phyloP scores from a whole-genome alignment of 2,888 invertebrate species.

The Agriopis aurantiaria region DNA sequence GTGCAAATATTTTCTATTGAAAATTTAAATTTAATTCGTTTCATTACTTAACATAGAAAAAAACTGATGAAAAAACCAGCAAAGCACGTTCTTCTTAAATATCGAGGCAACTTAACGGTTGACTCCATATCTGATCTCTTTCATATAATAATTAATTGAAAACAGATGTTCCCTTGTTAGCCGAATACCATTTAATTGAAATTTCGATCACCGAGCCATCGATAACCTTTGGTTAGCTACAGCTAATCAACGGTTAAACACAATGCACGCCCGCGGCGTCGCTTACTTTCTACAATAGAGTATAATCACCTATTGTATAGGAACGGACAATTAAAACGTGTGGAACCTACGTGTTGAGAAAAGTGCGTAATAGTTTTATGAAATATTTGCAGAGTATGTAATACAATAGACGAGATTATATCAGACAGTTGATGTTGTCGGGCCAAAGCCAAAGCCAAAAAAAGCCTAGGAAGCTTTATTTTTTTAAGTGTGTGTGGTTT shows the following conservation, averaged over 20 bases:
- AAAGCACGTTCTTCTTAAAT: constrained; percentile 27
- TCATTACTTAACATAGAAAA: no score
- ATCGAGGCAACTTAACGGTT: constrained; percentile 58
- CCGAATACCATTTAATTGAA: constrained; percentile 79
- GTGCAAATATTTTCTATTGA: neutral
- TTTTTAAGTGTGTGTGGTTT: no score
- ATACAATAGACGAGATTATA: no score
- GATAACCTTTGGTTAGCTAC: constrained; percentile 63
- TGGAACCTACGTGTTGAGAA: constrained; percentile 42
- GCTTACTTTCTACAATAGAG: constrained; percentile 75
- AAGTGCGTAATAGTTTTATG: constrained; percentile 35
- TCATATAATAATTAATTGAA: constrained; percentile 79
- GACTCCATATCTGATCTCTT: constrained; percentile 58
- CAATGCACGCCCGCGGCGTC: constrained; percentile 79
- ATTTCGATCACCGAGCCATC: constrained; percentile 64
- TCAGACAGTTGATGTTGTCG: no score
- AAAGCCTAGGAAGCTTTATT: no score
- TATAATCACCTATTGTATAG: constrained; percentile 82
- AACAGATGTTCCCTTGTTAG: constrained; percentile 85
- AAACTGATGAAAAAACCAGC: neutral
- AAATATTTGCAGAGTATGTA: neutral
- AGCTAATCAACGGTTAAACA: constrained; percentile 68
- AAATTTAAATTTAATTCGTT: no score
- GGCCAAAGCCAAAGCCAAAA: no score
- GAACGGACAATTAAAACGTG: constrained; percentile 72